Percentiles rank a stretch among this genome's conserved stretches.
Conservation (phyloP, 2,113 vertebrate genomes). For the Myiozetetes cayanensis region DNA sequence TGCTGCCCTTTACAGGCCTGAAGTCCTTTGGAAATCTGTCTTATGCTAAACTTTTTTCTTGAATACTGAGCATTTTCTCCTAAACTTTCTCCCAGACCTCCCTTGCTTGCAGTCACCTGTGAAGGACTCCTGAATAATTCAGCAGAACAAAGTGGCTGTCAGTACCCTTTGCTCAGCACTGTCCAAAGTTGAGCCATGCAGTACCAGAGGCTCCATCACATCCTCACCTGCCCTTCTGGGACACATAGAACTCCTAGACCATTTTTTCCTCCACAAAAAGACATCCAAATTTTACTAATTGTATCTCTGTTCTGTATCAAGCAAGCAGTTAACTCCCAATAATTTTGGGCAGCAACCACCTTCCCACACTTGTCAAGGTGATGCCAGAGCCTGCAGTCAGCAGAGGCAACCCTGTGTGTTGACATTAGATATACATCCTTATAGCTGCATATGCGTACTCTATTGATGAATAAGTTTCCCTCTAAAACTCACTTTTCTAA, state of each 20-base stretch:
- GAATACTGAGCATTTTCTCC: not conserved
- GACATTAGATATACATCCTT: not conserved
- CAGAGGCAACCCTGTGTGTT: not conserved
- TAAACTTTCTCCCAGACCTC: not conserved
- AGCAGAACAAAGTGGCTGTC: not conserved
- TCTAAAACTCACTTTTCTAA: not conserved
- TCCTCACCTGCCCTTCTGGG: not conserved
- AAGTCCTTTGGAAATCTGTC: not conserved
- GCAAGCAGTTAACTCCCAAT: not conserved
- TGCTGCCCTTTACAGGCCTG: not conserved
- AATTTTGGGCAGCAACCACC: not conserved
- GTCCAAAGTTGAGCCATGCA: not conserved
- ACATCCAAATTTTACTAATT: not conserved
- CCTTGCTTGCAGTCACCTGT: constrained; percentile 4
- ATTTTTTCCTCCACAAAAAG: not conserved
- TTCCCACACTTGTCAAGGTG: not conserved
- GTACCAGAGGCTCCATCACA: not conserved
- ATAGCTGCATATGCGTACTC: not conserved
- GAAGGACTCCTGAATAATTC: constrained; percentile 46
- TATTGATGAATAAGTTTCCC: not conserved
- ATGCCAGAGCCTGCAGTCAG: not conserved
- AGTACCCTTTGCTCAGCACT: not conserved
- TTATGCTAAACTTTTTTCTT: not conserved
- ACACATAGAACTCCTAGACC: not conserved
- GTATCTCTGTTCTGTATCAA: not conserved